Evolutionary conservation across 2,797 vertebrate genomes (phyloP), one percentile per base, ranked within the genome.

Genomic region (Peromyscus nudipes): DNA sequence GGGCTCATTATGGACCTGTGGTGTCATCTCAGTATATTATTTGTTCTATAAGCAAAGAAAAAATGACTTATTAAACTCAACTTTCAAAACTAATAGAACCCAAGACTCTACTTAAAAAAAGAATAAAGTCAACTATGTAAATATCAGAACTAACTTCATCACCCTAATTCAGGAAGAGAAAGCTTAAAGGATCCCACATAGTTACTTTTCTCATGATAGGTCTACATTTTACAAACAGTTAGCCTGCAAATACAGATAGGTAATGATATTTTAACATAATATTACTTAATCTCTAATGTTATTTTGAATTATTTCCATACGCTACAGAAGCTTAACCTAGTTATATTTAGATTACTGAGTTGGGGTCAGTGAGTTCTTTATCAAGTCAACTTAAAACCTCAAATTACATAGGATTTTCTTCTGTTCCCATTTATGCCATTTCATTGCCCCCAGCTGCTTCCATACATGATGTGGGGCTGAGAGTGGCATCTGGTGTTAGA

Each of bases 271-370:
- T 88, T 79, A 96, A 96, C 67, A 21, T 34, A 85, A 80, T 49
- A 75, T 49, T 86, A 17, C 49, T 92, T 92, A 85, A 89, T 91
- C 37, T 86, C 62, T 69, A 25, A 31, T 80, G 79, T 75, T 92
- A 94, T 89, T 97, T 85, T 91, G n/a, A 82, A 64, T 27, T 60
- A 52, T 93, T 93, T 85, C 57, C 94, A 64, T 89, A 60, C 73
- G 40, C 57, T 16, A 62, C 11, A 81, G 85, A 93, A 93, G 8
- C 25, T 85, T 94, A 52, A 95, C 67, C 79, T 92, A 92, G 76
- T 92, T 93, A 91, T 71, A 62, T 60, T 76, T 82, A 93, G 69
- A 93, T 95, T 91, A 95, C 12, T 86, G 6, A 91, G 27, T 75
- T 65, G 11, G 52, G 60, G 57, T 84, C 43, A 81, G 23, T 12